phyloP scores from a whole-genome alignment of 1,140 invertebrate genomes.

The Parapsyche elsis region DNA sequence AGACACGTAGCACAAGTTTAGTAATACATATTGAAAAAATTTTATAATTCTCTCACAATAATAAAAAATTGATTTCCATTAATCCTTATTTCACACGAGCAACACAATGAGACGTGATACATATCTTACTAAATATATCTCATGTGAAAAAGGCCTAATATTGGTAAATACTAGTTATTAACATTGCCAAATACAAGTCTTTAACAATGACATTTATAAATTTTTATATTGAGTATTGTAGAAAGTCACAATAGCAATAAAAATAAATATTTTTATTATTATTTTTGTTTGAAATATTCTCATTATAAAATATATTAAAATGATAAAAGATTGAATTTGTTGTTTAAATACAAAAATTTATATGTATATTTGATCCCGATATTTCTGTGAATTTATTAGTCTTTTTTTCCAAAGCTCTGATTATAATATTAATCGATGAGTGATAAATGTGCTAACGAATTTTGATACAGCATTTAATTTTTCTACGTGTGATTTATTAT shows the following conservation, averaged over 20 bases:
- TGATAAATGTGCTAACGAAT: too few relatives aligned
- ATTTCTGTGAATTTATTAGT: constrained; percentile 4
- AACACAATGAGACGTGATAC: too few relatives aligned
- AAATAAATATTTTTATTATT: too few relatives aligned
- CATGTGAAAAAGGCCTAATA: too few relatives aligned
- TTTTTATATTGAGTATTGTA: too few relatives aligned
- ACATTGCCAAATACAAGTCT: too few relatives aligned
- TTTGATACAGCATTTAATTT: too few relatives aligned
- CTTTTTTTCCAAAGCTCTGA: constrained; percentile 16
- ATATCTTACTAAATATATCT: too few relatives aligned
- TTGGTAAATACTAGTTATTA: too few relatives aligned
- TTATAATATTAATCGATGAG: too few relatives aligned
- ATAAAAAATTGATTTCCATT: not conserved
- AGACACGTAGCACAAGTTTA: constrained; percentile 11
- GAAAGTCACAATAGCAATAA: too few relatives aligned
- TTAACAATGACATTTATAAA: too few relatives aligned
- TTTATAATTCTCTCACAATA: not conserved
- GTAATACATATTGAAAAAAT: not conserved
- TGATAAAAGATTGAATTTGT: constrained; percentile 14
- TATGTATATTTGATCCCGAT: constrained; percentile 7
- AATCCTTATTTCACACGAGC: not conserved
- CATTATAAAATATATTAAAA: constrained; percentile 8
- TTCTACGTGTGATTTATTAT: not conserved
- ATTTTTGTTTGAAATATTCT: not conserved
- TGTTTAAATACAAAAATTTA: not conserved